Evolutionary conservation across 2,888 invertebrate species (phyloP).

Genomic region (Drosophila tripunctata): DNA sequence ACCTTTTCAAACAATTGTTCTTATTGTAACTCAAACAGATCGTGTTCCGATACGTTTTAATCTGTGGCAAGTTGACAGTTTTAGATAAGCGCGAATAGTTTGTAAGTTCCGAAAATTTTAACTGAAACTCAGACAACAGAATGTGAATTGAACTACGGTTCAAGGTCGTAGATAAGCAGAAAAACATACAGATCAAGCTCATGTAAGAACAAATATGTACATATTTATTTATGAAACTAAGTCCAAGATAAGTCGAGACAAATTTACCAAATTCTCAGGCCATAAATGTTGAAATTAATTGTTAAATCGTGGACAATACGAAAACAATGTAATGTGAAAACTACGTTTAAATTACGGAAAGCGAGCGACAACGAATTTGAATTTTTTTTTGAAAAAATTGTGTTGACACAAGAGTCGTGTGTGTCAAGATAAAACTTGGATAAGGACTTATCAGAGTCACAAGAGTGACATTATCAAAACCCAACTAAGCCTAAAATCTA

Average conservation of each 20-base stretch:
- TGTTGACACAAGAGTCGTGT: slow-evolving; percentile 26
- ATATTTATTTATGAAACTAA: neutral
- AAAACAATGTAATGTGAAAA: slow-evolving; percentile 11
- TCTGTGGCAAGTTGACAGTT: slow-evolving; percentile 48
- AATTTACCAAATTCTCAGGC: slow-evolving; percentile 2
- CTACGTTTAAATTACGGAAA: slow-evolving; percentile 11
- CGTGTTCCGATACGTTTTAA: too few species aligned
- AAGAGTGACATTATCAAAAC: slow-evolving; percentile 74
- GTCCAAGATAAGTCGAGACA: neutral
- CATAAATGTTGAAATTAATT: slow-evolving; percentile 49
- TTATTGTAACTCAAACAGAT: too few species aligned
- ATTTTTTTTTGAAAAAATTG: slow-evolving; percentile 2
- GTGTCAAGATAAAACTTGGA: slow-evolving; percentile 58
- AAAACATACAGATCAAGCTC: neutral
- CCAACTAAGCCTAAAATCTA: slow-evolving; percentile 69
- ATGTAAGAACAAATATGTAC: slow-evolving; percentile 38
- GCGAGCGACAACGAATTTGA: slow-evolving; percentile 3
- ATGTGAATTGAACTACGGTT: slow-evolving; percentile 60
- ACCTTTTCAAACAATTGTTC: too few species aligned
- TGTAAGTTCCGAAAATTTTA: slow-evolving; percentile 11
- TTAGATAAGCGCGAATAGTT: slow-evolving; percentile 42
- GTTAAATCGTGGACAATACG: neutral
- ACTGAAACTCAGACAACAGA: slow-evolving; percentile 23
- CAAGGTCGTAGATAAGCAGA: slow-evolving; percentile 44
- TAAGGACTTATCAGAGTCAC: slow-evolving; percentile 55